phyloP scores from a whole-genome alignment of 1,140 invertebrate species.

The Trissolcus basalis region DNA sequence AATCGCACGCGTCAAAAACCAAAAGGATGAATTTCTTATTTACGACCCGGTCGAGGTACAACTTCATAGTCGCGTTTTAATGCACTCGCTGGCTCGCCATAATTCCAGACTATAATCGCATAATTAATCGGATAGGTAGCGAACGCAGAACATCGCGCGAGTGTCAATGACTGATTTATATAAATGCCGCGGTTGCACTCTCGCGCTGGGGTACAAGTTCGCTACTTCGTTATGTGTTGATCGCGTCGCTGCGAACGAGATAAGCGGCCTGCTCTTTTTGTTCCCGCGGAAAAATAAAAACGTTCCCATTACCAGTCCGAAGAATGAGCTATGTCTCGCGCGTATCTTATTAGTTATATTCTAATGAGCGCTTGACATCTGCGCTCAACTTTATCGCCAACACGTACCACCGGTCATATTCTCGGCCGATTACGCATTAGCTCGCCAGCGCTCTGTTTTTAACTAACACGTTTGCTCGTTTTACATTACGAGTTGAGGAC shows the following conservation, averaged over 20 bases:
- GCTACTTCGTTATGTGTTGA: conserved; percentile 13
- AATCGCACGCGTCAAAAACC: conserved; percentile 41
- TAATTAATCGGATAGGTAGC: conserved; percentile 57
- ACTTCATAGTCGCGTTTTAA: conserved; percentile 25
- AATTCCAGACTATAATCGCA: conserved; percentile 48
- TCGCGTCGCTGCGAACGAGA: conserved; percentile 2
- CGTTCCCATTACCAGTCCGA: neutral
- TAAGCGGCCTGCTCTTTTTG: no score
- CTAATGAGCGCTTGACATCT: conserved; percentile 39
- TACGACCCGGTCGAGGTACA: conserved; percentile 19
- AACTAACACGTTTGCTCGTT: conserved; percentile 18
- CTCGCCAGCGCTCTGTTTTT: conserved; percentile 9
- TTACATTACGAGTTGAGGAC: neutral
- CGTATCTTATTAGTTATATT: conserved; percentile 15
- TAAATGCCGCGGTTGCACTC: conserved; percentile 16
- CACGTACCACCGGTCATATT: conserved; percentile 7
- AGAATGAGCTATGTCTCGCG: no score
- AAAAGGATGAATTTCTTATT: conserved; percentile 20
- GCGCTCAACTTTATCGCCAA: neutral
- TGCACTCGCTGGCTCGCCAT: conserved; percentile 42
- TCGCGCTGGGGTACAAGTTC: neutral
- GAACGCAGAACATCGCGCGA: conserved; percentile 31
- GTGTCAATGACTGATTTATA: conserved; percentile 61
- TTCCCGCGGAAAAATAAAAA: neutral
- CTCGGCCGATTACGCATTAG: conserved; percentile 7